These are phyloP conservation scores for Erethizon dorsatum DNA, from an alignment of 2,797 vertebrate genomes.

Conservation along the genomic window DNA sequence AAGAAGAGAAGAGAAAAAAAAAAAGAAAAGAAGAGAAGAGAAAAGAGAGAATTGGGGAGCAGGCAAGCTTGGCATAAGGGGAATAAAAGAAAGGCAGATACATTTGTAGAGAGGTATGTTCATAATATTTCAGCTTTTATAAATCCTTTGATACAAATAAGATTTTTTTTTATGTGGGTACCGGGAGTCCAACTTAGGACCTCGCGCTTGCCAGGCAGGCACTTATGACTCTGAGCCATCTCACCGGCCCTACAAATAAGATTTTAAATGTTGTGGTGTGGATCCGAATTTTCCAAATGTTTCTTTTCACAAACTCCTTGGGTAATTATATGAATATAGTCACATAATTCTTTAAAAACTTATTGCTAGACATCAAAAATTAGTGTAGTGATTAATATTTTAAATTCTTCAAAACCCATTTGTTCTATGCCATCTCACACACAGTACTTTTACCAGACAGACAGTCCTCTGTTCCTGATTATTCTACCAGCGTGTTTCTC, in stretches of 20 bases:
- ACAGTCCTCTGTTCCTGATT: conserved; percentile 14
- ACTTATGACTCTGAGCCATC: too few relatives aligned
- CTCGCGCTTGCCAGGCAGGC: too few relatives aligned
- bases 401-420: conserved; percentile 54
- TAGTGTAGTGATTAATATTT: neutral
- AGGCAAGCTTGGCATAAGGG: neutral
- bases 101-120: neutral
- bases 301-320: neutral
- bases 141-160: neutral
- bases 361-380: neutral
- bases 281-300: neutral
- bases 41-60: too few relatives aligned
- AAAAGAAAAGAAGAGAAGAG: too few relatives aligned
- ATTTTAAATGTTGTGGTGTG: conserved; percentile 1
- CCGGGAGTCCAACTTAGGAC: too few relatives aligned
- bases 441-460: conserved; percentile 6
- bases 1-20: fast-evolving
- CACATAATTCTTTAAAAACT: conserved; percentile 27
- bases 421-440: conserved; percentile 18
- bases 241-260: neutral
- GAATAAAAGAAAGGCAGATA: conserved; percentile 54
- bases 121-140: conserved; percentile 40
- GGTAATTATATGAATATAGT: neutral
- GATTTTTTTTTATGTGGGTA: neutral
- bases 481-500: conserved; percentile 8